A percentile compares a stretch with the other conserved stretches of the same genome.
These are phyloP conservation scores for Oreochromis aureus DNA, from an alignment of 2,113 vertebrate genomes.

Conservation along the genomic window DNA sequence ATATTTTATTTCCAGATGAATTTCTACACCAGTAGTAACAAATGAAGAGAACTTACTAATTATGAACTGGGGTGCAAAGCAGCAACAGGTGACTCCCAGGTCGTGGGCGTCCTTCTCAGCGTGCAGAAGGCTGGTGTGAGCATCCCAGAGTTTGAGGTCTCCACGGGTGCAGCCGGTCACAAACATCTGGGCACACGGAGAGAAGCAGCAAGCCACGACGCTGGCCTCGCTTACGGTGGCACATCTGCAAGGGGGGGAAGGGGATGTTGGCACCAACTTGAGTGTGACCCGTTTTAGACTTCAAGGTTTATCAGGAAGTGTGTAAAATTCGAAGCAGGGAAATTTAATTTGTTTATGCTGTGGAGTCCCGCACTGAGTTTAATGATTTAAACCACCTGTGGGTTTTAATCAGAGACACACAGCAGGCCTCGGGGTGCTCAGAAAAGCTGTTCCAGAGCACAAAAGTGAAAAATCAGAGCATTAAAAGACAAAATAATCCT, in stretches of 20 bases:
- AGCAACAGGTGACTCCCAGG: slow-evolving; percentile 85
- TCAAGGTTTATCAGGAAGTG: neutral
- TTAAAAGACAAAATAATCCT: neutral
- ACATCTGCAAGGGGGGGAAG: slow-evolving; percentile 58
- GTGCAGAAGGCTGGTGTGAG: slow-evolving; percentile 73
- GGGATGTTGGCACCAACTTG: neutral
- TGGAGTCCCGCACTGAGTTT: neutral
- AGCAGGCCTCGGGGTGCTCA: neutral
- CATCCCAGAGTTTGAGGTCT: slow-evolving; percentile 82
- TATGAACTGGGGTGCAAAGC: slow-evolving; percentile 70
- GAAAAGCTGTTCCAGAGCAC: neutral
- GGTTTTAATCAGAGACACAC: neutral
- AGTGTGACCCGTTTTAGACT: neutral
- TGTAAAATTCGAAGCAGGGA: neutral
- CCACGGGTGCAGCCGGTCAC: slow-evolving; percentile 83
- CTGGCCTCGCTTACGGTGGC: slow-evolving; percentile 76
- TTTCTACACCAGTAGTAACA: neutral
- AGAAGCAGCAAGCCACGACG: slow-evolving; percentile 83
- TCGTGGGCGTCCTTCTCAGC: slow-evolving; percentile 81
- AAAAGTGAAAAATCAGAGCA: neutral
- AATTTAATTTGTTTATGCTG: neutral
- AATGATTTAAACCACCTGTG: neutral
- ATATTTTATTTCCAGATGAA: neutral
- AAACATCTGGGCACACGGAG: slow-evolving; percentile 77
- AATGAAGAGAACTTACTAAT: slow-evolving; percentile 24